Conservation (phyloP, 2,888 invertebrate genomes). For the Timandra comae region DNA sequence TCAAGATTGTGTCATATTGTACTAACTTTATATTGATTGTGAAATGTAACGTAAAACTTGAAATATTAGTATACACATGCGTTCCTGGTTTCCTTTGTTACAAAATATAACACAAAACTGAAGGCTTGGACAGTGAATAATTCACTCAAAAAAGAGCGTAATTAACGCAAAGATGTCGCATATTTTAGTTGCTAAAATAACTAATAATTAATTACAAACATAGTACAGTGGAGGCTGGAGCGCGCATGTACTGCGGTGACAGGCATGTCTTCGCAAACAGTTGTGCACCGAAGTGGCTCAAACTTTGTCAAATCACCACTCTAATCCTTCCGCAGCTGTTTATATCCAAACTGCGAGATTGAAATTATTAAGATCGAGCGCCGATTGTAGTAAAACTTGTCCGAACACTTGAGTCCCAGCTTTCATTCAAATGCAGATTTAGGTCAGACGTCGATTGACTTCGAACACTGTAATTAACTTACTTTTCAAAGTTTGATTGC, state of each 20-base stretch:
- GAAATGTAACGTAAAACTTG: slow-evolving; percentile 21
- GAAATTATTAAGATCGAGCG: slow-evolving; percentile 67
- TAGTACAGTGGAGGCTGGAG: too few species aligned
- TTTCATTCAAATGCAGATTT: slow-evolving; percentile 68
- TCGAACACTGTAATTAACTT: slow-evolving; percentile 59
- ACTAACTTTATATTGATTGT: slow-evolving; percentile 24
- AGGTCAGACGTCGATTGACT: slow-evolving; percentile 65
- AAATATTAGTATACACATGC: too few species aligned
- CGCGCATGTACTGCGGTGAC: background rate
- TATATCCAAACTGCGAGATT: slow-evolving; percentile 58
- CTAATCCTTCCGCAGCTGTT: slow-evolving; percentile 60
- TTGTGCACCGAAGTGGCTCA: slow-evolving; percentile 23
- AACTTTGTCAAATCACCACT: slow-evolving; percentile 61
- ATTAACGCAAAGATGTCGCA: background rate
- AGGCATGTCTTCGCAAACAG: slow-evolving; percentile 21
- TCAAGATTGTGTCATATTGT: slow-evolving; percentile 50
- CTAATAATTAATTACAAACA: too few species aligned
- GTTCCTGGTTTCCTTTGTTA: too few species aligned
- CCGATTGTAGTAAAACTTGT: slow-evolving; percentile 64
- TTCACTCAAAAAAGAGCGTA: background rate
- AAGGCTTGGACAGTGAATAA: too few species aligned
- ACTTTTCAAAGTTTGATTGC: slow-evolving; percentile 51
- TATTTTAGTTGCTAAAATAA: too few species aligned
- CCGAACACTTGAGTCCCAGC: slow-evolving; percentile 45
- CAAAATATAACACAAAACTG: too few species aligned